Evolutionary conservation across 2,888 invertebrate species (phyloP).

Genomic region (Yponomeuta sedellus): DNA sequence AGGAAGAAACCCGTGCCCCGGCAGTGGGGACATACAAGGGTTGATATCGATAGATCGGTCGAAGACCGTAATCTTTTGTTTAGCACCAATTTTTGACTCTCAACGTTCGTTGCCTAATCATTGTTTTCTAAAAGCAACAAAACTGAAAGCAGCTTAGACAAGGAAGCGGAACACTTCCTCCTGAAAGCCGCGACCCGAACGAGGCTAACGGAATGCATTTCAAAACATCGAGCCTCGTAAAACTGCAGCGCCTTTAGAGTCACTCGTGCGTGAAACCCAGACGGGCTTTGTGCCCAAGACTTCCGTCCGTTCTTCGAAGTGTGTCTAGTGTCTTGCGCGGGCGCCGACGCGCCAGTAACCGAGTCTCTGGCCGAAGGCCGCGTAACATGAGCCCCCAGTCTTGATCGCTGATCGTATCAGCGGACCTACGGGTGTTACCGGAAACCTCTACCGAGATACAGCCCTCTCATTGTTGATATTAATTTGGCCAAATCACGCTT

Average conservation of each 20-base stretch:
- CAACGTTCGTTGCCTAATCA: not conserved
- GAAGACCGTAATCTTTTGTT: no score
- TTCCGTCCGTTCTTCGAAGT: not conserved
- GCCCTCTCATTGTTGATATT: no score
- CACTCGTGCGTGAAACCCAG: not conserved
- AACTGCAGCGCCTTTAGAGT: not conserved
- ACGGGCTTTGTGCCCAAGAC: not conserved
- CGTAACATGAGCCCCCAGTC: conserved; percentile 65
- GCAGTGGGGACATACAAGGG: no score
- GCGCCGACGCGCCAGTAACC: conserved; percentile 60
- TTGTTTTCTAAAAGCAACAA: not conserved
- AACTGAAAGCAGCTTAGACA: not conserved
- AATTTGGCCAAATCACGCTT: no score
- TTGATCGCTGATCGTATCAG: conserved; percentile 26
- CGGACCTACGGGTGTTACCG: not conserved
- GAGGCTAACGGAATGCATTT: not conserved
- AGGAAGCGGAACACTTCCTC: not conserved
- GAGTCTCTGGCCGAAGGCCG: conserved; percentile 66
- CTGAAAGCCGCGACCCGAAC: not conserved
- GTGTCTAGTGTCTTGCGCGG: conserved; percentile 29
- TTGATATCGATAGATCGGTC: no score
- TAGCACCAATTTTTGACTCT: not conserved
- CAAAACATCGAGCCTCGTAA: not conserved
- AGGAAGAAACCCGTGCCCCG: no score
- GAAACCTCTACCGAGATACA: not conserved